Conservation (phyloP, 2,888 invertebrate genomes). For the Cataglyphis rosenhaueri region DNA sequence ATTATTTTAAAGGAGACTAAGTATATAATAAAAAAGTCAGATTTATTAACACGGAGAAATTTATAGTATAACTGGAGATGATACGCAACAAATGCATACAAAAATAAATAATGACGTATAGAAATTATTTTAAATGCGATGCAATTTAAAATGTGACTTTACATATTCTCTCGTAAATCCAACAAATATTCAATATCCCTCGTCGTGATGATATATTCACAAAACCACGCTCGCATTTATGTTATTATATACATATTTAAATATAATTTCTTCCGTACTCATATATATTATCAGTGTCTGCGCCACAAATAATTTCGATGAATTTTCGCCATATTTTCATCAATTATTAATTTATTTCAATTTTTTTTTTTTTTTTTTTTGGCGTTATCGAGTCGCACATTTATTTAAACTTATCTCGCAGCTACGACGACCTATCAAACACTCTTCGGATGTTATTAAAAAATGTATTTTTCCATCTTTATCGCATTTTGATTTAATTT, state of each 20-base stretch:
- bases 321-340: neutral
- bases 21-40: conserved; percentile 1
- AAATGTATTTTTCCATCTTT: conserved; percentile 42
- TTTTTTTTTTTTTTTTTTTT: neutral
- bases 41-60: conserved; percentile 30
- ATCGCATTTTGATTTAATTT: conserved; percentile 51
- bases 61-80: conserved; percentile 9
- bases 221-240: neutral
- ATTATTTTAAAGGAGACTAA: conserved; percentile 20
- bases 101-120: neutral
- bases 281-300: neutral
- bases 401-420: neutral
- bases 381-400: neutral
- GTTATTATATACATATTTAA: conserved; percentile 16
- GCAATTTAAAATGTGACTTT: conserved; percentile 28
- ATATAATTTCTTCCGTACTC: neutral
- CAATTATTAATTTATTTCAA: neutral
- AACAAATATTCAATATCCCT: conserved; percentile 21
- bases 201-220: neutral
- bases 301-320: neutral
- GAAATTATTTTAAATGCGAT: conserved; percentile 14
- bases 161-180: neutral
- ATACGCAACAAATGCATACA: neutral
- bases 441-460: conserved; percentile 24
- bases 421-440: neutral